Conservation (phyloP, 2,113 vertebrate species). For the Laterallus jamaicensis region DNA sequence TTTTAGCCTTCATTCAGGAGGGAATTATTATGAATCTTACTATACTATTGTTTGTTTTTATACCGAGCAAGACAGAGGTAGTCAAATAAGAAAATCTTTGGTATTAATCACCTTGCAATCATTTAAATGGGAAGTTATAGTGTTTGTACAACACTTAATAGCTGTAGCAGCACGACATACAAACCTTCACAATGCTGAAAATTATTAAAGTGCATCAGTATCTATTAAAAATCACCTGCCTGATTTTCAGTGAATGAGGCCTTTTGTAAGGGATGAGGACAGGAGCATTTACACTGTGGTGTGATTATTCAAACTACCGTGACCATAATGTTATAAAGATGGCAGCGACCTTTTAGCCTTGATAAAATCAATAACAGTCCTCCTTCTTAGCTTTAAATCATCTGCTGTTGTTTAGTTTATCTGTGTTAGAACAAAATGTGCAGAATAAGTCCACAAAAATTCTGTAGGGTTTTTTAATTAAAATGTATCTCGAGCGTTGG, state of each 20-base stretch:
- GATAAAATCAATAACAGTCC: background rate
- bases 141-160: background rate
- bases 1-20: background rate
- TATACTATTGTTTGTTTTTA: background rate
- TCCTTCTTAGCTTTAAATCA: background rate
- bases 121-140: background rate
- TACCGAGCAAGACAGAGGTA: background rate
- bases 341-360: constrained; percentile 4
- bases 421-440: background rate
- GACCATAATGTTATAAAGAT: background rate
- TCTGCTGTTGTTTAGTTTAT: background rate
- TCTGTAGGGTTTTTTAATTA: background rate
- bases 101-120: background rate
- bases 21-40: background rate
- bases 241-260: background rate
- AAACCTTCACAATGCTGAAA: background rate
- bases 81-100: background rate
- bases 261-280: background rate
- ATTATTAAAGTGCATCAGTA: background rate
- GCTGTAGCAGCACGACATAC: background rate
- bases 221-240: constrained; percentile 21
- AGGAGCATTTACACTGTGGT: background rate
- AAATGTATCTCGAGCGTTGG: background rate
- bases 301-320: background rate
- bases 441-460: background rate